Base-by-base conservation (phyloP, 2,797 vertebrate genomes). In the Rhinatrema bivittatum region DNA sequence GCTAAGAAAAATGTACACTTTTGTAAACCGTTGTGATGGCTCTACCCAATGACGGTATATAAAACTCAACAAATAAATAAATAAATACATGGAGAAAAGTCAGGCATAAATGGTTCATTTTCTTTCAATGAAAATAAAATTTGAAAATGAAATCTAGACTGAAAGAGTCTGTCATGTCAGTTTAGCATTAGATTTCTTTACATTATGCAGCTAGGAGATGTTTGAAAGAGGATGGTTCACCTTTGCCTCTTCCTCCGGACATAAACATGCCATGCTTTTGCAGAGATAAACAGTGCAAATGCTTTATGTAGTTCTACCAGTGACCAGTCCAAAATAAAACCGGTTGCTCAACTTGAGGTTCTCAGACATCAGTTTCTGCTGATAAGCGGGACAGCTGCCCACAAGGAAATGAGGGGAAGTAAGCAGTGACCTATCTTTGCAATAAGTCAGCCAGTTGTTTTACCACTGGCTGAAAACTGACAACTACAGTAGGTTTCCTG, bases 151-250 rank as follows among this genome's bases (percentile, higher is more conserved):
- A 54, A 57, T 46, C 48, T 56, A 36, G 38, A 56, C 68, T 56
- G 53, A 73, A 36, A 65, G 11, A 20, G 28, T 4, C 39, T 65
- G 53, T 64, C 60, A 53, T 21, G 44, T 52, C 60, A 60, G 60
- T 62, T 65, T 36, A 56, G 56, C 64, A 72, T 68, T 70, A 63
- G 48, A 70, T 70, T 78, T 68, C 28, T 51, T 64, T 61, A 58
- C 19, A 15, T 49, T 62, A 54, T 39, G 54, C 55, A 62, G 60
- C 59, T 62, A 49, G 42, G 37, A 50, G 50, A 14, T 46, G 65
- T 62, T 60, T 53, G 58, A 66, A 68, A 70, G 51, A 46, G 31
- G 28, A 63, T 42, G 38, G 14, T 46, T 40, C 39, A 53, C 47
- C 32, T 61, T 39, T 35, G 24, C 39, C 5, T 44, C 43, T 44